Percentiles rank a stretch among this genome's conserved stretches.
Conservation (phyloP, 2,113 vertebrate species). For the Petrocephalus microphthalmus region DNA sequence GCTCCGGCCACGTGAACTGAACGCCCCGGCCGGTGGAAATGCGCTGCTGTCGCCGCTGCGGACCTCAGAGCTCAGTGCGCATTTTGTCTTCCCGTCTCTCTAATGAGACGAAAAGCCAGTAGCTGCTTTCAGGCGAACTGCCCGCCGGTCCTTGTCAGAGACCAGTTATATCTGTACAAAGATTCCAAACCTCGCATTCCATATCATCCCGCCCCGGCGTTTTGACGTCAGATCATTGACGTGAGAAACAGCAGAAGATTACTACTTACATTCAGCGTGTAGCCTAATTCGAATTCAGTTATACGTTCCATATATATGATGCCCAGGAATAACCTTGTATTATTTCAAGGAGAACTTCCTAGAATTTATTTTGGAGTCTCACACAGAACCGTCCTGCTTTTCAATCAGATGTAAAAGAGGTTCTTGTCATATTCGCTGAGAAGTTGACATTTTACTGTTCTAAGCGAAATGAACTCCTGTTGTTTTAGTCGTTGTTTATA, state of each 20-base stretch:
- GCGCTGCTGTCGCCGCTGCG: not conserved
- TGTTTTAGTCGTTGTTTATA: not conserved
- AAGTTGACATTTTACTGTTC: not conserved
- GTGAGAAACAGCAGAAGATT: not conserved
- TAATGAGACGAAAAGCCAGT: not conserved
- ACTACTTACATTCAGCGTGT: not conserved
- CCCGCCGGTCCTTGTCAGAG: not conserved
- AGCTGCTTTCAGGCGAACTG: not conserved
- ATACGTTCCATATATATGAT: not conserved
- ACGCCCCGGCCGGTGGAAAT: not conserved
- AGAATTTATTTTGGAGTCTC: not conserved
- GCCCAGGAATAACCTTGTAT: not conserved
- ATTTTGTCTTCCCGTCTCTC: not conserved
- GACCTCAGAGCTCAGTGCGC: not conserved
- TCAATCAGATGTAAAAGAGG: not conserved
- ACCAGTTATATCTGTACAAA: not conserved
- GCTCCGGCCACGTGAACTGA: not conserved
- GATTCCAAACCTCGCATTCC: not conserved
- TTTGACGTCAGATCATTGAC: slow-evolving; percentile 20
- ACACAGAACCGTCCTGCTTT: not conserved
- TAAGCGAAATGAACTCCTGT: not conserved
- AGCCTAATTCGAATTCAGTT: not conserved
- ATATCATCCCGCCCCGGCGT: not conserved
- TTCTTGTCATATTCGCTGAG: not conserved
- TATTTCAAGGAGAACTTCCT: not conserved